Percentiles rank a stretch among this genome's conserved stretches.
phyloP scores from a whole-genome alignment of 2,113 vertebrate genomes.

The Callopanchax toddi region DNA sequence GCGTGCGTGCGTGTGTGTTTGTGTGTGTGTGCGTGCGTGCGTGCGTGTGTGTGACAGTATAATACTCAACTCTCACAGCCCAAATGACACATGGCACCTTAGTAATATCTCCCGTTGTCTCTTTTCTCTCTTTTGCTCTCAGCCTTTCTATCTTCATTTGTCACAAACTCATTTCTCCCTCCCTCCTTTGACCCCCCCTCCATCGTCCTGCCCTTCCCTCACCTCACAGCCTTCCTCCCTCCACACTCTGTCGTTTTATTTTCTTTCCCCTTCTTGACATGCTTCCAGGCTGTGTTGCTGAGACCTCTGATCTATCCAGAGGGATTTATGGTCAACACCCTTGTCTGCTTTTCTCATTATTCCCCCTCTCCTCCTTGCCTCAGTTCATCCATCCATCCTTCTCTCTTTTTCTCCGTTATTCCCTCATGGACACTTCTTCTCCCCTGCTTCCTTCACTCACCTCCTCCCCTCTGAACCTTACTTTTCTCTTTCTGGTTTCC shows the following conservation, averaged over 20 bases:
- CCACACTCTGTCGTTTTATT: conserved; percentile 44
- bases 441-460: conserved; percentile 43
- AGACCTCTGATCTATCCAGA: conserved; percentile 57
- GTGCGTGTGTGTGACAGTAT: neutral
- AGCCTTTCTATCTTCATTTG: conserved; percentile 51
- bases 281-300: conserved; percentile 47
- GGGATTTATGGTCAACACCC: conserved; percentile 75
- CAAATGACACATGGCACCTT: conserved; percentile 30
- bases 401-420: conserved; percentile 36
- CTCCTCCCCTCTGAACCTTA: conserved; percentile 51
- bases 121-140: conserved; percentile 14
- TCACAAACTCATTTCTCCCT: conserved; percentile 42
- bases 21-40: neutral
- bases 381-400: conserved; percentile 49
- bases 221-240: conserved; percentile 18
- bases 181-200: conserved; percentile 37
- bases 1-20: too few relatives aligned
- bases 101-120: conserved; percentile 31
- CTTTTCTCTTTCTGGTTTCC: conserved; percentile 37
- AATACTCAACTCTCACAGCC: conserved; percentile 14
- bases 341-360: conserved; percentile 78
- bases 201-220: conserved; percentile 9
- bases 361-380: conserved; percentile 45
- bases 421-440: conserved; percentile 47
- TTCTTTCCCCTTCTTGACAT: conserved; percentile 53